Evolutionary conservation across 2,797 vertebrate genomes (phyloP), one percentile per base, ranked within the genome.

Genomic region (Pteronotus mesoamericanus): DNA sequence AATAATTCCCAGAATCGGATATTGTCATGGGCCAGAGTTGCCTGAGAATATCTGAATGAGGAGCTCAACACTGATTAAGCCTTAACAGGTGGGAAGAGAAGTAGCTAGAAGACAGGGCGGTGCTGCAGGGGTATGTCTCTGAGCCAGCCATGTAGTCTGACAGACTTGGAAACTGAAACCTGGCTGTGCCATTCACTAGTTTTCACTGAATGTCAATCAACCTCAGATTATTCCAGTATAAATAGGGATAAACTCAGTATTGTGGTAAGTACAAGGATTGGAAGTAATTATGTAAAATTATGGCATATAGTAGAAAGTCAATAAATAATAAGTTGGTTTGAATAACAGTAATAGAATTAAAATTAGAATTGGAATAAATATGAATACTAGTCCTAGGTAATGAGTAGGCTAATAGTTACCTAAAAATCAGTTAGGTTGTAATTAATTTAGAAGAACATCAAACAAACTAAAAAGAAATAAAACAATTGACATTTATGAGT

Each of bases 391-490:
- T n/a, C 5, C 51, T 85, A 22, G 44, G 12, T 53, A 84, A 71
- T 64, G 32, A 89, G 12, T 18, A 59, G 9, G 29, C 34, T 55
- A 87, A 16, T 53, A 3, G 42, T 64, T 92, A 86, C 32, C 21
- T 44, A 86, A 29, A 74, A 78, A 69, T 83, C 3, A 86, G 10
- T 55, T 44, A 85, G 10, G 22, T 32, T 93, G 3, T 21, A 61
- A 66, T 46, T 75, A 46, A 69, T 79, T 94, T 74, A 69, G 14
- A 72, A 88, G 80, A 80, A 75, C 21, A 51, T 91, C 19, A 26
- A 89, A 59, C 26, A 72, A 80, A 61, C 48, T 72, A 34, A 85
- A 89, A 68, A 34, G 32, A 78, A 87, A 39, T 75, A 26, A 53
- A 91, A 74, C 1, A 53, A 19, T 3, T 83, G 26, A 48, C 42